Evolutionary conservation across 2,113 vertebrate species (phyloP).

Genomic region (Lathamus discolor): DNA sequence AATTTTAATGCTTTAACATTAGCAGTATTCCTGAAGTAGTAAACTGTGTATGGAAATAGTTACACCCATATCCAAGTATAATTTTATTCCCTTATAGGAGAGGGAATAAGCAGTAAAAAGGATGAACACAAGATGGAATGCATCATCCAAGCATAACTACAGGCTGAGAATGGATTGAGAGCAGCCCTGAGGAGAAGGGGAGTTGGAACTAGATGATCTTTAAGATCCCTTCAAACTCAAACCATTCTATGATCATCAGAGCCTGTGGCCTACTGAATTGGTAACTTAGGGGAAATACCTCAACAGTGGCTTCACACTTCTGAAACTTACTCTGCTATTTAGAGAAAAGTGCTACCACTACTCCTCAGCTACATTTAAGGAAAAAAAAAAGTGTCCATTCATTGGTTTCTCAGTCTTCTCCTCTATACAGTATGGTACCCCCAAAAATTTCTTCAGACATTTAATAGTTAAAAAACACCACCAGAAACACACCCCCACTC

Average conservation of each 20-base stretch:
- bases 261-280: neutral
- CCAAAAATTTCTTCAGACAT: neutral
- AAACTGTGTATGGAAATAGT: neutral
- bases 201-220: neutral
- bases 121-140: neutral
- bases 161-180: neutral
- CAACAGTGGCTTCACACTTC: neutral
- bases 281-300: neutral
- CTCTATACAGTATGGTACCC: neutral
- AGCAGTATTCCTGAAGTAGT: neutral
- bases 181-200: neutral
- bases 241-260: neutral
- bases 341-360: neutral
- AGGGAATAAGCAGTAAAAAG: neutral
- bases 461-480: neutral
- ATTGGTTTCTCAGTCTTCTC: neutral
- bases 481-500: neutral
- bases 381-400: neutral
- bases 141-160: neutral
- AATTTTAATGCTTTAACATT: neutral
- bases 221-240: neutral
- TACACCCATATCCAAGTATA: neutral
- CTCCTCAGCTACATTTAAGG: neutral
- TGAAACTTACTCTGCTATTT: neutral
- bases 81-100: neutral